Evolutionary conservation across 2,797 vertebrate genomes (phyloP).

Genomic region (Pangasius mekongensis): DNA sequence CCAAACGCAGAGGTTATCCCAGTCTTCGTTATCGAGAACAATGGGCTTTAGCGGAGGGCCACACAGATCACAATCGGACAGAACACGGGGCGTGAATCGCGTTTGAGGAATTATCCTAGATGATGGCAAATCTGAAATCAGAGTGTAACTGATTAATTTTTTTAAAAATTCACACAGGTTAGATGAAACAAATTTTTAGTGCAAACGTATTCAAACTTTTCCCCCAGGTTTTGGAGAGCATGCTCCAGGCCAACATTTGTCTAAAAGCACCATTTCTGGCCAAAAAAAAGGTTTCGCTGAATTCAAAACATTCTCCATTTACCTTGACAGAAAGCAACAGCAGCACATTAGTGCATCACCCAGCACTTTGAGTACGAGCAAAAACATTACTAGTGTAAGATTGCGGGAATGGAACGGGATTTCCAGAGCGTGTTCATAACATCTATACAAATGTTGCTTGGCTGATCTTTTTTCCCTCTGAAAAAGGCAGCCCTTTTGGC

Average conservation of each 20-base stretch:
- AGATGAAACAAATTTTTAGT: neutral
- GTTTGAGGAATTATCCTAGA: conserved; percentile 21
- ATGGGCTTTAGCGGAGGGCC: conserved; percentile 70
- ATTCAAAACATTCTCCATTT: neutral
- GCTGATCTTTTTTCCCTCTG: neutral
- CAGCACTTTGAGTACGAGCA: neutral
- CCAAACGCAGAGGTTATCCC: conserved; percentile 69
- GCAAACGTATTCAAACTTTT: neutral
- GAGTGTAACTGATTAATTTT: neutral
- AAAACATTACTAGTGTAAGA: neutral
- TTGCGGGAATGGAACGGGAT: neutral
- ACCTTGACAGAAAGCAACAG: neutral
- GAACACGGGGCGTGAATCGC: neutral
- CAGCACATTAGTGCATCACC: neutral
- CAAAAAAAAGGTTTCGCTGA: neutral
- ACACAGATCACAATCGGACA: conserved; percentile 67
- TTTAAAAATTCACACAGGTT: neutral
- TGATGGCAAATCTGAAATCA: conserved; percentile 58
- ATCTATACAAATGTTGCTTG: neutral
- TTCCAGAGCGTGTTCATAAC: neutral
- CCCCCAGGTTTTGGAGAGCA: neutral
- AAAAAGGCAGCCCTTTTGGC: neutral
- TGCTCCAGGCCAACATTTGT: neutral
- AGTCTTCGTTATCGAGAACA: conserved; percentile 67
- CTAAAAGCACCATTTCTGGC: neutral